Evolutionary conservation across 1,140 invertebrate genomes (phyloP).

Genomic region (Halyomorpha halys): DNA sequence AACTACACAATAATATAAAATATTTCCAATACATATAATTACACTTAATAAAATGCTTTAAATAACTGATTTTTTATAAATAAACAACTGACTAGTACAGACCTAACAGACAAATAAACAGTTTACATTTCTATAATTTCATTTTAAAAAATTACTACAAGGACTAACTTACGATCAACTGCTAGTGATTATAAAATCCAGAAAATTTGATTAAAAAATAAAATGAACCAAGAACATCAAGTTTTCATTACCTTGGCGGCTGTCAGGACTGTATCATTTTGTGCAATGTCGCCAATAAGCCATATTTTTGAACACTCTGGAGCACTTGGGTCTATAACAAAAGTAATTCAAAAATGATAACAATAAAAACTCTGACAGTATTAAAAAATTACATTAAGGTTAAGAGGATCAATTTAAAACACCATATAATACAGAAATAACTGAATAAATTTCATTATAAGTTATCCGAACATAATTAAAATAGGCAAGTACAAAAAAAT

Average conservation of each 20-base stretch:
- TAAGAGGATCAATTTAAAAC: too few species aligned
- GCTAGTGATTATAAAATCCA: background rate
- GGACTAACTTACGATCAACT: background rate
- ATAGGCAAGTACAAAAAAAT: too few species aligned
- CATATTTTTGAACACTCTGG: conserved; percentile 21
- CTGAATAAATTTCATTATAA: too few species aligned
- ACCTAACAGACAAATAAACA: too few species aligned
- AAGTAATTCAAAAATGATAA: background rate
- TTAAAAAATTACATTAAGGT: too few species aligned
- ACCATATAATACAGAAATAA: too few species aligned
- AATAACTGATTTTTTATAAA: too few species aligned
- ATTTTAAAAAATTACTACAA: background rate
- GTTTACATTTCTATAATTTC: background rate
- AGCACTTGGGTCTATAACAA: conserved; percentile 17
- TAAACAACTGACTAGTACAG: too few species aligned
- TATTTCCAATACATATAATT: too few species aligned
- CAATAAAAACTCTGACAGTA: too few species aligned
- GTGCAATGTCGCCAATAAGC: conserved; percentile 19
- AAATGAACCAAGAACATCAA: background rate
- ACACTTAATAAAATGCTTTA: background rate
- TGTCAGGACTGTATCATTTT: conserved; percentile 22
- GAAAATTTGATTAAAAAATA: background rate
- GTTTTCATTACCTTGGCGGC: conserved; percentile 22
- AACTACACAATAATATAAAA: background rate
- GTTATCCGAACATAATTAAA: too few species aligned